Evolutionary conservation across 1,140 invertebrate genomes (phyloP).

Genomic region (Heliconius congener): DNA sequence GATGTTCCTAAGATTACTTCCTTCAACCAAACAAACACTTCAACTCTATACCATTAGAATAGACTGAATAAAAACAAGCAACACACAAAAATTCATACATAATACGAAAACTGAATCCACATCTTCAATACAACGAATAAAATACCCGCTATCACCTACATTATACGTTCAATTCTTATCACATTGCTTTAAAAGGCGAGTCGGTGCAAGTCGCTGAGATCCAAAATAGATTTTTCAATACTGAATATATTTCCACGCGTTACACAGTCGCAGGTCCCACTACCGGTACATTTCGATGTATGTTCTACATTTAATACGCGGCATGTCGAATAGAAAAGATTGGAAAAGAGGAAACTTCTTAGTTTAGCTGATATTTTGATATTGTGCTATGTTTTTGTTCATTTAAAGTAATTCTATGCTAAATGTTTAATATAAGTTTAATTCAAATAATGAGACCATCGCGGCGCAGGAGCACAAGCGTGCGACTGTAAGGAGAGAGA

Average conservation of each 20-base stretch:
- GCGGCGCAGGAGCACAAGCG: too few relatives aligned
- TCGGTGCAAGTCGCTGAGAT: slow-evolving; percentile 2
- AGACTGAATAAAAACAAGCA: not conserved
- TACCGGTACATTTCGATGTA: not conserved
- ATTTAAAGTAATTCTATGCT: too few relatives aligned
- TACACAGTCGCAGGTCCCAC: not conserved
- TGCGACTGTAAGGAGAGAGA: too few relatives aligned
- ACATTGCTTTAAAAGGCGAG: not conserved
- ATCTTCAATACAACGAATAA: not conserved
- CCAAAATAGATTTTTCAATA: slow-evolving; percentile 6
- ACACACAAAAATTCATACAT: not conserved
- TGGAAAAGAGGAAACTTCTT: not conserved
- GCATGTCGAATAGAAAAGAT: not conserved
- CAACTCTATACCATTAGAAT: not conserved
- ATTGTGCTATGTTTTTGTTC: not conserved
- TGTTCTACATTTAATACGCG: not conserved
- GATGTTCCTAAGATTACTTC: too few relatives aligned
- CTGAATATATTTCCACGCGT: slow-evolving; percentile 9
- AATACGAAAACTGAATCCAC: not conserved
- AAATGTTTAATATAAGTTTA: too few relatives aligned
- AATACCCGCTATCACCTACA: not conserved
- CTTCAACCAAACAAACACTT: not conserved
- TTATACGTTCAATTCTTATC: not conserved
- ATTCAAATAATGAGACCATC: too few relatives aligned
- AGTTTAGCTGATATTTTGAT: not conserved